A percentile compares a stretch with the other conserved stretches of the same genome.
Conservation (phyloP, 2,888 invertebrate genomes). For the Drosophila merina region DNA sequence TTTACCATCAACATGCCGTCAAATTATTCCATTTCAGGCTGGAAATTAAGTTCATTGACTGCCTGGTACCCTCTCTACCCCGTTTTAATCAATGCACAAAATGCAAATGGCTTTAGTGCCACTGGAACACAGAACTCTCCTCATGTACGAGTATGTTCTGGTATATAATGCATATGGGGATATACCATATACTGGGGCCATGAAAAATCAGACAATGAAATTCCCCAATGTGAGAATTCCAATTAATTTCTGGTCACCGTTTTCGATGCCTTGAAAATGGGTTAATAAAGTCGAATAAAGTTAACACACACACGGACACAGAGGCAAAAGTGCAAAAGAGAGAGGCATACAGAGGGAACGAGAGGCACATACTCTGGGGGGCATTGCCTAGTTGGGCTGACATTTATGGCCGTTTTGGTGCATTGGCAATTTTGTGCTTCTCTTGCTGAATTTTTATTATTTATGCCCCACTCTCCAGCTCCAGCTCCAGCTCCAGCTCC, state of each 20-base stretch:
- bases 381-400: slow-evolving; percentile 50
- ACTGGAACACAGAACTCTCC: slow-evolving; percentile 13
- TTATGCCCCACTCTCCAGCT: slow-evolving; percentile 55
- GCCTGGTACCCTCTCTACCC: slow-evolving; percentile 8
- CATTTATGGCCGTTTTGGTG: slow-evolving; percentile 64
- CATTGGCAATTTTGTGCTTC: slow-evolving; percentile 70
- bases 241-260: slow-evolving; percentile 74
- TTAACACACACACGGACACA: slow-evolving; percentile 48
- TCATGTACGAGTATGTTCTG: slow-evolving; percentile 9
- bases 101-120: slow-evolving; percentile 61
- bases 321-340: background rate
- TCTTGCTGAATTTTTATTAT: slow-evolving; percentile 71
- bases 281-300: slow-evolving; percentile 75
- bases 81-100: slow-evolving; percentile 50
- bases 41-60: slow-evolving; percentile 21
- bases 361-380: slow-evolving; percentile 19
- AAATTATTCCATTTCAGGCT: background rate
- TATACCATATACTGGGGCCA: slow-evolving; percentile 13
- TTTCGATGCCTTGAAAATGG: slow-evolving; percentile 70
- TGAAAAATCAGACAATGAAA: slow-evolving; percentile 47
- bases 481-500: background rate
- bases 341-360: background rate
- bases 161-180: background rate
- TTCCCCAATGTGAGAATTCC: slow-evolving; percentile 72
- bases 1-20: background rate